These are phyloP conservation scores for Noctua janthe DNA, from an alignment of 2,888 invertebrate genomes.

Conservation along the genomic window DNA sequence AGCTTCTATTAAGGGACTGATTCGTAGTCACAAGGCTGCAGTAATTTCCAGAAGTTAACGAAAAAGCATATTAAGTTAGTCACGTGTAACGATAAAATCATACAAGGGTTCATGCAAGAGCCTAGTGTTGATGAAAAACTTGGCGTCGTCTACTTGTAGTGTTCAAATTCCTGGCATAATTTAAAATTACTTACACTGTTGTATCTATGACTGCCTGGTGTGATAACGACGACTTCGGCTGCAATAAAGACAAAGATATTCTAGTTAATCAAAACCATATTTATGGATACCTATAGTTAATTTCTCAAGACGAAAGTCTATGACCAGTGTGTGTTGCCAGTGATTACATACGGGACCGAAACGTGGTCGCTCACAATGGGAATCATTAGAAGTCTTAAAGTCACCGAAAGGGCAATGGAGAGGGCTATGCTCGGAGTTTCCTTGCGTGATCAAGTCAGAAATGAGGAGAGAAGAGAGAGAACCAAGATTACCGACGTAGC, in stretches of 20 bases:
- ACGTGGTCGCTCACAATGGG: too few species aligned
- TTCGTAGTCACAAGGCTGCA: background rate
- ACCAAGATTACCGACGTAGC: too few species aligned
- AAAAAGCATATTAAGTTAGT: background rate
- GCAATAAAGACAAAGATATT: constrained; percentile 62
- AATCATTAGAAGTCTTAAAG: too few species aligned
- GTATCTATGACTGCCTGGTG: constrained; percentile 73
- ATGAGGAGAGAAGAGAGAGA: too few species aligned
- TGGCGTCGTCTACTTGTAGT: background rate
- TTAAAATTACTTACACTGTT: constrained; percentile 72
- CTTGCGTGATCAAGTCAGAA: too few species aligned
- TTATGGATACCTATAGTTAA: background rate
- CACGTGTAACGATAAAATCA: background rate
- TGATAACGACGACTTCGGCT: constrained; percentile 81
- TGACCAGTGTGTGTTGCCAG: too few species aligned
- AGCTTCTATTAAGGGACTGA: background rate
- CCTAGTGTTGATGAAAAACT: background rate
- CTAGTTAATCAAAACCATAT: background rate
- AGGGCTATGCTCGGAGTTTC: too few species aligned
- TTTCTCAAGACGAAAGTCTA: too few species aligned
- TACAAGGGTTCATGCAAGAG: background rate
- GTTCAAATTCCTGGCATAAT: background rate
- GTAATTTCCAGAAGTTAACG: background rate
- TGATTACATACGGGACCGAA: too few species aligned
- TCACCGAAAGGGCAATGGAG: too few species aligned